Evolutionary conservation across 2,888 invertebrate genomes (phyloP).

Genomic region (Drosophila nr. fundita): DNA sequence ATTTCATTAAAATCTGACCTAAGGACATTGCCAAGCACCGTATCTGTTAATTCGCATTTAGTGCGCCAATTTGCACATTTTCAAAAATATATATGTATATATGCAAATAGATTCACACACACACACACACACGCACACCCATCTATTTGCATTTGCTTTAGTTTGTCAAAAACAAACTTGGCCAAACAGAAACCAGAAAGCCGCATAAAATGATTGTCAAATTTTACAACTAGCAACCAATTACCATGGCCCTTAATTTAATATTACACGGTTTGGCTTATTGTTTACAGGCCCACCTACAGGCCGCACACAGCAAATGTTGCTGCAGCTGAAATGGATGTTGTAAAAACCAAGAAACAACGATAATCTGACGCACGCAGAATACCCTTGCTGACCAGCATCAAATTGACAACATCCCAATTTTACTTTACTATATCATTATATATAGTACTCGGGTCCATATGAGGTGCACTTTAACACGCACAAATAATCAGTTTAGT

Average conservation of each 20-base stretch:
- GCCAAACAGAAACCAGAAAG: constrained; percentile 38
- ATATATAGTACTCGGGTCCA: not conserved
- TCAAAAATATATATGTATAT: not conserved
- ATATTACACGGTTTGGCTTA: constrained; percentile 71
- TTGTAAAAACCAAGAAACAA: not conserved
- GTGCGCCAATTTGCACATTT: constrained; percentile 56
- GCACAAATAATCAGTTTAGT: not conserved
- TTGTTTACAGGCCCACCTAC: constrained; percentile 40
- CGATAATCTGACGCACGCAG: not conserved
- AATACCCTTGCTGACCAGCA: not conserved
- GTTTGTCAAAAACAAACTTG: constrained; percentile 79
- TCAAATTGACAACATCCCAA: not conserved
- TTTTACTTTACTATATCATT: not conserved
- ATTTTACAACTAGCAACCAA: constrained; percentile 67
- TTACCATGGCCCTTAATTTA: constrained; percentile 65
- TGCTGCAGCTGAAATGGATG: constrained; percentile 7
- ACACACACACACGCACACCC: not conserved
- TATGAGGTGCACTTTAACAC: not conserved
- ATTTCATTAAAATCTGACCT: constrained; percentile 78
- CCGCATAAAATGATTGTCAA: constrained; percentile 56
- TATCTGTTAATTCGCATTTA: constrained; percentile 66
- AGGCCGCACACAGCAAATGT: constrained; percentile 33
- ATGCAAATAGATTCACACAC: not conserved
- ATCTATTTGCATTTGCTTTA: constrained; percentile 41
- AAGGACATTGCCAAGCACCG: constrained; percentile 52